Conservation (phyloP, 1,140 invertebrate species). For the Tenebrio molitor region DNA sequence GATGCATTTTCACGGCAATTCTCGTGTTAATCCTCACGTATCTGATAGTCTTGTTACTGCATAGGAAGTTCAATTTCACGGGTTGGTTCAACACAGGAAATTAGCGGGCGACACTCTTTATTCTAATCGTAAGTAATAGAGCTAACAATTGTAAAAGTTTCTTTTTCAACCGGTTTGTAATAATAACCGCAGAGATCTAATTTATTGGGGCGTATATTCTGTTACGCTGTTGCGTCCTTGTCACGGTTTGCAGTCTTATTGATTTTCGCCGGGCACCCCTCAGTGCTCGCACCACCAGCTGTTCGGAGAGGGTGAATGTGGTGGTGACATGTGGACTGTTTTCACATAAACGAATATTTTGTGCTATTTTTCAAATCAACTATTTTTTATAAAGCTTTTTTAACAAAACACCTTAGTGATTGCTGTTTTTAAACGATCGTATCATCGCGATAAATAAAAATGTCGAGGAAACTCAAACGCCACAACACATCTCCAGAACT, state of each 20-base stretch:
- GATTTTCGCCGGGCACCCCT: slow-evolving; percentile 19
- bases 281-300: slow-evolving; percentile 7
- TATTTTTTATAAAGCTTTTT: slow-evolving; percentile 26
- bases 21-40: slow-evolving; percentile 62
- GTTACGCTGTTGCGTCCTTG: slow-evolving; percentile 43
- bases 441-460: background rate
- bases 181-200: slow-evolving; percentile 8
- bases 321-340: slow-evolving; percentile 21
- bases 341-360: background rate
- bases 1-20: slow-evolving; percentile 63
- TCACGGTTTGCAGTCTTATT: slow-evolving; percentile 15
- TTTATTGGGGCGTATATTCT: slow-evolving; percentile 20
- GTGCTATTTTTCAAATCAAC: background rate
- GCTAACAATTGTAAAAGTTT: background rate
- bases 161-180: slow-evolving; percentile 33
- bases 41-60: slow-evolving; percentile 62
- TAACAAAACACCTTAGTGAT: background rate
- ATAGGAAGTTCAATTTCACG: slow-evolving; percentile 64
- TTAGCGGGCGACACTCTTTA: slow-evolving; percentile 37
- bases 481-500: slow-evolving; percentile 67
- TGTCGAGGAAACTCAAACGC: slow-evolving; percentile 42
- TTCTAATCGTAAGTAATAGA: slow-evolving; percentile 24
- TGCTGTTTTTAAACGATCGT: no score
- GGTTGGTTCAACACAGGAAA: slow-evolving; percentile 56
- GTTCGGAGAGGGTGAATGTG: slow-evolving; percentile 35